Base-by-base conservation (phyloP, 2,113 vertebrate species). In the Chamaetylas fuelleborni region DNA sequence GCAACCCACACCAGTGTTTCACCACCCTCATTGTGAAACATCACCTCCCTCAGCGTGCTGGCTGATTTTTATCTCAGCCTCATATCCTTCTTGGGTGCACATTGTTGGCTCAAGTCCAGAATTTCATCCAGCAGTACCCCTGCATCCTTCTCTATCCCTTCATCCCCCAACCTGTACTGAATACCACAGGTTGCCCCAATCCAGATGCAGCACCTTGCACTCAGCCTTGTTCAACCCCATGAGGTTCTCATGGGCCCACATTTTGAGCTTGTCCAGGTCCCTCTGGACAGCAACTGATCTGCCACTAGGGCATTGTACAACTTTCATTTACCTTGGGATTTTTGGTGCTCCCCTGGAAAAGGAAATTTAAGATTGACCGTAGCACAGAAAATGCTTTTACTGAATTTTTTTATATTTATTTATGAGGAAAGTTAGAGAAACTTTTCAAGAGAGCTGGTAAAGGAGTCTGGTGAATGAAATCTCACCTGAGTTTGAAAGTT, bases 101-200 rank as follows among this genome's bases (percentile, higher is more conserved):
- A 70, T 14, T 64, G 19, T 26, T 20, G 17, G 33, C 22, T 58
- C 8, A 42, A 5, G 5, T 13, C 43, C 43, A 58, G 29, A 24
- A 43, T 66, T 86, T 60, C 45, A 43, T 38, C 33, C 45, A 43
- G 11, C 36, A 43, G 14, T 26, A 28, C 9, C 14, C 19, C 11
- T 25, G 60, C 15, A 25, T 23, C 33, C 62, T 45, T 38, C 53
- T 33, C 23, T 25, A 29, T 60, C 6, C 19, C 22, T 57, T 69
- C 25, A 51, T 45, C 2, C 11, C 33, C 15, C 25, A 69, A 16
- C 11, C 50, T 25, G 38, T 12, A 28, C 40, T 53, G 53, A 47
- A 23, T 34, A 36, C 13, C 5, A 2, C 19, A 11, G 7, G 2
- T 8, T 81, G 19, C 8, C 13, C 51, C 1, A 6, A 24, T 28